Conservation (phyloP, 2,888 invertebrate genomes). For the Teleogryllus oceanicus region DNA sequence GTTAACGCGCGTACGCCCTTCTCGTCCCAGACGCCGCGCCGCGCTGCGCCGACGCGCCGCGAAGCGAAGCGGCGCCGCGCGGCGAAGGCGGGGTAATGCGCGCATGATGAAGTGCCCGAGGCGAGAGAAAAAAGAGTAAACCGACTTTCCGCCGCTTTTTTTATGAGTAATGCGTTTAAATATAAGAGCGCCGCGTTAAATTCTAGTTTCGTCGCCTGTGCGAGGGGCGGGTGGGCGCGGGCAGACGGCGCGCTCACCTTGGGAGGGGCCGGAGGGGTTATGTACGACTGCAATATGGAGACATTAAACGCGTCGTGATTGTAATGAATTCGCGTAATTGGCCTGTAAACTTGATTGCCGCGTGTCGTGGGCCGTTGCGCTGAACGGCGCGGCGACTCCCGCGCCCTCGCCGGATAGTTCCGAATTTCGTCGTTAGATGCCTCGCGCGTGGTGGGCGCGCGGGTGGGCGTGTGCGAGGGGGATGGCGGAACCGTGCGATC, state of each 20-base stretch:
- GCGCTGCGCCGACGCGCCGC: not conserved
- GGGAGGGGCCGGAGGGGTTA: not conserved
- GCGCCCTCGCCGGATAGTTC: not conserved
- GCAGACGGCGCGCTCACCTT: not conserved
- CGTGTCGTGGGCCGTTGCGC: not conserved
- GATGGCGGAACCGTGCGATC: no score
- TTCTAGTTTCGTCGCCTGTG: not conserved
- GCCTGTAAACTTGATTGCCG: slow-evolving; percentile 8
- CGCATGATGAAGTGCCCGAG: not conserved
- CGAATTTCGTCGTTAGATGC: not conserved
- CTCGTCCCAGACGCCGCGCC: not conserved
- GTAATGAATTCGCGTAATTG: slow-evolving; percentile 9
- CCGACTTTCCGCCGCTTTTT: not conserved
- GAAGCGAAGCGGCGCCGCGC: not conserved
- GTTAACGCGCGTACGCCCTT: no score
- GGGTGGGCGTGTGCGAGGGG: not conserved
- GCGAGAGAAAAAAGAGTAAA: not conserved
- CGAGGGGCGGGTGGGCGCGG: not conserved
- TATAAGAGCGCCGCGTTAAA: not conserved
- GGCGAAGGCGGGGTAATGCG: not conserved
- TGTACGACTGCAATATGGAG: slow-evolving; percentile 10
- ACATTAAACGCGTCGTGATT: slow-evolving; percentile 10
- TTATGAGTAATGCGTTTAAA: slow-evolving; percentile 9
- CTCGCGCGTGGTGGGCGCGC: not conserved
- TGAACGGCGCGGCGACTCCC: not conserved